These are phyloP conservation scores for Yponomeuta malinellus DNA, from an alignment of 2,888 invertebrate genomes.

Conservation along the genomic window DNA sequence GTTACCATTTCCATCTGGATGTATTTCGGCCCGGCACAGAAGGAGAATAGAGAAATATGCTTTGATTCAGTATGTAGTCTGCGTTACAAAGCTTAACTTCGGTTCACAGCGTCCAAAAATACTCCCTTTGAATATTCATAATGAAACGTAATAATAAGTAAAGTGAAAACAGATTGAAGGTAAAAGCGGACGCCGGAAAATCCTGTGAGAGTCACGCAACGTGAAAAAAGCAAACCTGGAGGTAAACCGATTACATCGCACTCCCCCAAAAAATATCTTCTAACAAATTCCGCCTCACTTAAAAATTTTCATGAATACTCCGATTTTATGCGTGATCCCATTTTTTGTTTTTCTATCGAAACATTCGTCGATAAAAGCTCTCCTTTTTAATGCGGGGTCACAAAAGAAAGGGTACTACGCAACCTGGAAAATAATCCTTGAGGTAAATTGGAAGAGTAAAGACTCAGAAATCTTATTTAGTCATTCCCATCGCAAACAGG, in stretches of 20 bases:
- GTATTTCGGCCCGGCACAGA: neutral
- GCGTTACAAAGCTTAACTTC: neutral
- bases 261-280: constrained; percentile 31
- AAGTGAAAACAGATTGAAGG: neutral
- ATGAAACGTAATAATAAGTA: constrained; percentile 1
- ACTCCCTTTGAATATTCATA: neutral
- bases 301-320: constrained; percentile 40
- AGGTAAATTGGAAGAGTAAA: neutral
- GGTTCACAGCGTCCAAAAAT: neutral
- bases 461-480: neutral
- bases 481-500: neutral
- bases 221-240: neutral
- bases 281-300: constrained; percentile 34
- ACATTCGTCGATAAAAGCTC: constrained; percentile 54
- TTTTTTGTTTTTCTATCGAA: constrained; percentile 44
- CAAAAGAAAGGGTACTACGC: constrained; percentile 3
- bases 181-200: neutral
- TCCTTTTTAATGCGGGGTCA: constrained; percentile 24
- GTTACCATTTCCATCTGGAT: constrained; percentile 2
- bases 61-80: neutral
- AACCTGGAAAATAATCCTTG: constrained; percentile 2
- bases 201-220: neutral
- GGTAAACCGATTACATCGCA: constrained; percentile 35
- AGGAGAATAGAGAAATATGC: neutral
- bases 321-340: constrained; percentile 42